Evolutionary conservation across 2,888 invertebrate species (phyloP).

Genomic region (Ormyrus nitidulus): DNA sequence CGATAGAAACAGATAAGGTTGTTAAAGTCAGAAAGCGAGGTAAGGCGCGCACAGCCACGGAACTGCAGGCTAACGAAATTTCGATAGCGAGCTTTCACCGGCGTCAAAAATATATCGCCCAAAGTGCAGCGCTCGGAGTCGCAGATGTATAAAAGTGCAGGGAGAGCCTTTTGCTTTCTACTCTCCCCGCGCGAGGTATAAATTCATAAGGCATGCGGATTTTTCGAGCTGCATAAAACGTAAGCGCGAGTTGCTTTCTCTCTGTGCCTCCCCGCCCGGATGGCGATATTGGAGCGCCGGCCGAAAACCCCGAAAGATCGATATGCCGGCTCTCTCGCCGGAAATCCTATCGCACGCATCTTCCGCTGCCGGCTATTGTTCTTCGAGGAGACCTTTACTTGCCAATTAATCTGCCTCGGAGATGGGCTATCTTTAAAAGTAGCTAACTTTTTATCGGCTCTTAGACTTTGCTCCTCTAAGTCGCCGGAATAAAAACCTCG

Average conservation of each 20-base stretch:
- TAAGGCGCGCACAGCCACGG: background rate
- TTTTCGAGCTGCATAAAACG: slow-evolving; percentile 14
- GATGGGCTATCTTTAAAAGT: too few species aligned
- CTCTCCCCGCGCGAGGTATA: slow-evolving; percentile 26
- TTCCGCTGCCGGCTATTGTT: background rate
- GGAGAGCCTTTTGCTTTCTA: slow-evolving; percentile 46
- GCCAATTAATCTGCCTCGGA: too few species aligned
- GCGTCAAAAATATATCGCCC: slow-evolving; percentile 43
- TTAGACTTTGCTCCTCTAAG: too few species aligned
- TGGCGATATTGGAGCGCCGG: slow-evolving; percentile 22
- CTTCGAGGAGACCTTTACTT: background rate
- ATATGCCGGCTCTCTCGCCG: too few species aligned
- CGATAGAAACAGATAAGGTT: too few species aligned
- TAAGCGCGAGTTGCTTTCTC: slow-evolving; percentile 34
- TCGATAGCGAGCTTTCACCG: slow-evolving; percentile 46
- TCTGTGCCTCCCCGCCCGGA: slow-evolving; percentile 36
- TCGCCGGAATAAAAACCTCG: too few species aligned
- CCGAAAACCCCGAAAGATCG: slow-evolving; percentile 24
- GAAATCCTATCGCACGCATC: too few species aligned
- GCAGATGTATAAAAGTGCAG: slow-evolving; percentile 16
- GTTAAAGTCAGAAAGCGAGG: too few species aligned
- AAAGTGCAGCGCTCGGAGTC: background rate
- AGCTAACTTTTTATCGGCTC: too few species aligned
- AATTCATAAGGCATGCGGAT: slow-evolving; percentile 43
- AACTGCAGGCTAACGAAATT: slow-evolving; percentile 24